Conservation (phyloP, 1,140 invertebrate species). For the Brachionus sp. region DNA sequence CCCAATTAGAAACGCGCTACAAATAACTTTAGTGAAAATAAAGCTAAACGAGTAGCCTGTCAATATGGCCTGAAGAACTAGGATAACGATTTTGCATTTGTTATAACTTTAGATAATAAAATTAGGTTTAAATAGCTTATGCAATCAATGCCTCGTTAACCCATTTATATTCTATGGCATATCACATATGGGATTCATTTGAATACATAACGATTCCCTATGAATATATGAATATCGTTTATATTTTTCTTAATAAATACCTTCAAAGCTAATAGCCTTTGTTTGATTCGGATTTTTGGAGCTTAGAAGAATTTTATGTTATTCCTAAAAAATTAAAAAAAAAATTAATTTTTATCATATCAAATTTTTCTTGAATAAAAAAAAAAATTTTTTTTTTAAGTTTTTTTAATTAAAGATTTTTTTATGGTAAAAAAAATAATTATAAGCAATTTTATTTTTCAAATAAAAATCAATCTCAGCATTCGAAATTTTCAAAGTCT, state of each 20-base stretch:
- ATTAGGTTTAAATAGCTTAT: neutral
- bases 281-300: neutral
- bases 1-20: neutral
- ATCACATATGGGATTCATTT: slow-evolving; percentile 8
- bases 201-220: neutral
- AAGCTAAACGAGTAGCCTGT: neutral
- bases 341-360: too few species aligned
- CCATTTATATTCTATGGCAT: neutral
- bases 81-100: neutral
- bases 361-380: too few species aligned
- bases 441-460: too few species aligned
- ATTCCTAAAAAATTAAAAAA: neutral
- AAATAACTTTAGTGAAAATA: neutral
- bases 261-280: neutral
- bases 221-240: neutral
- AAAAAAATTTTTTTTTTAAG: too few species aligned
- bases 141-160: slow-evolving; percentile 4
- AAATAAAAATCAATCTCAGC: too few species aligned
- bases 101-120: slow-evolving; percentile 1
- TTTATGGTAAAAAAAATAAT: too few species aligned
- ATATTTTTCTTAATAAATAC: neutral
- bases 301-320: neutral
- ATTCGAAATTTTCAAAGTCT: too few species aligned
- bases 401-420: too few species aligned
- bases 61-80: neutral